phyloP scores from a whole-genome alignment of 92 coral and sea anemone species.

The Virgularia gustaviana region DNA sequence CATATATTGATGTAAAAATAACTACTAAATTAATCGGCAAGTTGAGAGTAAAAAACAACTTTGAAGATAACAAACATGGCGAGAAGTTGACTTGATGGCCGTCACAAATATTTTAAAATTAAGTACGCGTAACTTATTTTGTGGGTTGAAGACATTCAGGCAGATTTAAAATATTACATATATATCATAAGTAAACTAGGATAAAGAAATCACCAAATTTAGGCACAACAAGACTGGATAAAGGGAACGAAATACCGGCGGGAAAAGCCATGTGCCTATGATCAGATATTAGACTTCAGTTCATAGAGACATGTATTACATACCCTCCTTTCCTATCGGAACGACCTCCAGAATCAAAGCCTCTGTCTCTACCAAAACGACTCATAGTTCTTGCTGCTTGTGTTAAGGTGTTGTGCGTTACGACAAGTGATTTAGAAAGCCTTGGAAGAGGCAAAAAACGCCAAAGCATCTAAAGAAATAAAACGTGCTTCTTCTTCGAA shows the following conservation, averaged over 20 bases:
- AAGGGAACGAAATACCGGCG: conserved; percentile 16
- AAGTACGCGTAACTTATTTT: no score
- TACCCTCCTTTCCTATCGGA: conserved; percentile 99
- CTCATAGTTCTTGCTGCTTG: conserved; percentile 69
- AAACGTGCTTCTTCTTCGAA: background rate
- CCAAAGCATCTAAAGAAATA: conserved; percentile 11
- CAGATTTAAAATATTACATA: background rate
- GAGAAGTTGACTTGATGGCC: no score
- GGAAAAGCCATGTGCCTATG: conserved; percentile 21
- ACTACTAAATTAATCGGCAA: no score
- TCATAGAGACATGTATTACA: conserved; percentile 1
- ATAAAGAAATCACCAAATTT: background rate
- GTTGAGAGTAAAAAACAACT: no score
- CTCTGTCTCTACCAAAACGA: conserved; percentile 89
- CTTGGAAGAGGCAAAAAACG: conserved; percentile 9
- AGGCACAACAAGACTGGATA: background rate
- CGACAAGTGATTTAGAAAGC: conserved; percentile 4
- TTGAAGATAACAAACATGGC: no score
- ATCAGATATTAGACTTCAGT: background rate
- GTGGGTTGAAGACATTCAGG: background rate
- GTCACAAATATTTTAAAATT: no score
- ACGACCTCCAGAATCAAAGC: conserved; percentile 92
- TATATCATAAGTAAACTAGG: background rate
- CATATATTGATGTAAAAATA: no score
- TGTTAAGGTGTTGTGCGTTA: conserved; percentile 15